Base-by-base conservation (phyloP, 2,113 vertebrate genomes). In the Dicrurus megarhynchus region DNA sequence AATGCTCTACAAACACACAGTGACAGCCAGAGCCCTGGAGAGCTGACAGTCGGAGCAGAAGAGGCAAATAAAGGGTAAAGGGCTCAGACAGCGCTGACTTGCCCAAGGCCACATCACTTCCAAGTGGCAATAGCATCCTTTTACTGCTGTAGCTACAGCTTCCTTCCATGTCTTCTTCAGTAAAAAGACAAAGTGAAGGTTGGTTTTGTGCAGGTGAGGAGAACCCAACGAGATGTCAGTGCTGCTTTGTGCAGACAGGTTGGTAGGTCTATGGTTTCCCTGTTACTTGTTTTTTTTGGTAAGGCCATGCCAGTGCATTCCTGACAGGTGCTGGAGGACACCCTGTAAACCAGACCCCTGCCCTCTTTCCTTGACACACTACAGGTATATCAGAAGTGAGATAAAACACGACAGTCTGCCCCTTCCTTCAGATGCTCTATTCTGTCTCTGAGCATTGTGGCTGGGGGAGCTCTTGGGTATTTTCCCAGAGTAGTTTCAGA, bases 301-400 rank as follows among this genome's bases (percentile, higher is more conserved):
- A 37, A 23, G 19, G 17, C 8, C 21, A 24, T 42, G 52, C 56
- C 74, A 76, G 7, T 21, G 5, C 24, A 41, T 19, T 80, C 35
- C 59, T 47, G 27, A 5, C 35, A 63, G 16, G 39, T 47, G 17
- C 67, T 47, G 42, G 41, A 11, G 50, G 50, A 87, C n/a, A 70
- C 16, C 9, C 11, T 3, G 2, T n/a, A 84, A 39, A 44, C 7
- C 0, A 0, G n/a, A 27, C 11, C n/a, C 33, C 16, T 23, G 35
- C 6, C 4, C 30, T 71, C 37, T 35, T 49, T 60, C 44, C 57
- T 13, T 35, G 28, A 14, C 53, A 60, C 15, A n/a, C 35, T 71
- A 16, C 23, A 65, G 32, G 57, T 42, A 55, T 26, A 44, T 24
- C 46, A 41, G 7, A 73, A 77, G 12, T 3, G 19, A 32, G 3